phyloP scores from a whole-genome alignment of 2,888 invertebrate genomes.

The Ophion ellenae region DNA sequence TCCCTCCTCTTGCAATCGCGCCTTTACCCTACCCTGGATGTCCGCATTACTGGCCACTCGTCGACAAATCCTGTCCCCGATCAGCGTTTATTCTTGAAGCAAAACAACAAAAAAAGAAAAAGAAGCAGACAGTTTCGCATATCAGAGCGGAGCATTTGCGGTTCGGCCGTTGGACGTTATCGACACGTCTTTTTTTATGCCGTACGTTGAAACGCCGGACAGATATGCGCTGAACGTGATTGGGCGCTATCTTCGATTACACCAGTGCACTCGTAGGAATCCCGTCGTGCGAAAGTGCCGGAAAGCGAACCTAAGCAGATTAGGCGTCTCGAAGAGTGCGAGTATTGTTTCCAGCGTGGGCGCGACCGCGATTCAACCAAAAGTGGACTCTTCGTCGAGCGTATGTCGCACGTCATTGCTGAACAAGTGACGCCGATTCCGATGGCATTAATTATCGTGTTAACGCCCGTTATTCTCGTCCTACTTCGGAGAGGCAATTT shows the following conservation, averaged over 20 bases:
- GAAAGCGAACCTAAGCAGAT: too few species aligned
- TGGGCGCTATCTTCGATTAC: too few species aligned
- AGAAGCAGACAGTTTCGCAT: not conserved
- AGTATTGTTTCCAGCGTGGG: too few species aligned
- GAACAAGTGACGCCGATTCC: slow-evolving; percentile 48
- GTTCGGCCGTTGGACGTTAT: not conserved
- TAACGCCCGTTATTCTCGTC: slow-evolving; percentile 49
- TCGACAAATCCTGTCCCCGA: not conserved
- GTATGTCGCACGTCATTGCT: slow-evolving; percentile 14
- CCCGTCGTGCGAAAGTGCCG: too few species aligned
- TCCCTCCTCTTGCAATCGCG: not conserved
- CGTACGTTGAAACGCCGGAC: slow-evolving; percentile 2
- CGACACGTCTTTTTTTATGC: slow-evolving; percentile 10
- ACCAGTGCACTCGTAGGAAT: too few species aligned
- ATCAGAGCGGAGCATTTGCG: not conserved
- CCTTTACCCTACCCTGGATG: slow-evolving; percentile 15
- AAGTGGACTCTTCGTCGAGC: slow-evolving; percentile 25
- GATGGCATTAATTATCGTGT: slow-evolving; percentile 60
- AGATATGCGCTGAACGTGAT: slow-evolving; percentile 27
- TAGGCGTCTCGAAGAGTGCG: too few species aligned
- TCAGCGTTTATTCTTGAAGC: not conserved
- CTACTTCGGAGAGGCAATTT: slow-evolving; percentile 53
- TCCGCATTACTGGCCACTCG: not conserved
- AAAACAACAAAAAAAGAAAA: not conserved
- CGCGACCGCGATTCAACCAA: too few species aligned